Percentiles rank a stretch among this genome's conserved stretches.
Evolutionary conservation across 2,797 vertebrate species (phyloP).

Genomic region (Argyrosomus regius): DNA sequence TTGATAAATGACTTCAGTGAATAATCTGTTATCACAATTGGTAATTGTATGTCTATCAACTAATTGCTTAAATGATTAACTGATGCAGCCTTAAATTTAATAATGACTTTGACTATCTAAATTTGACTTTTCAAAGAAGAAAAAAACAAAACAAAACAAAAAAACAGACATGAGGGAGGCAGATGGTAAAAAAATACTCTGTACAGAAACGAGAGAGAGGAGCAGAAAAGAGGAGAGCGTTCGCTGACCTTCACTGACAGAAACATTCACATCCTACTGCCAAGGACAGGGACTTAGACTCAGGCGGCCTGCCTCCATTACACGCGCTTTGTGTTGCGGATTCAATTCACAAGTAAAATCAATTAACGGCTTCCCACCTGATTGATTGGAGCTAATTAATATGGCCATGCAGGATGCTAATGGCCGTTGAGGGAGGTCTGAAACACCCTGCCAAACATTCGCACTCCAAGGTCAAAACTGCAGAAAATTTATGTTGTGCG

Average conservation of each 20-base stretch:
- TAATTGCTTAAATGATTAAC: conserved; percentile 4
- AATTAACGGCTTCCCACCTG: conserved; percentile 71
- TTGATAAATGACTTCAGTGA: conserved; percentile 8
- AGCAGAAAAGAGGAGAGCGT: conserved; percentile 24
- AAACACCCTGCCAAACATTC: conserved; percentile 53
- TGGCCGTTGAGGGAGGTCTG: conserved; percentile 60
- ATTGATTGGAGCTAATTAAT: conserved; percentile 80
- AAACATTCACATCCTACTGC: conserved; percentile 39
- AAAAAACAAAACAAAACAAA: not conserved
- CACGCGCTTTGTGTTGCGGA: conserved; percentile 47
- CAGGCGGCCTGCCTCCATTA: conserved; percentile 29
- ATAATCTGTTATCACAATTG: conserved; percentile 1
- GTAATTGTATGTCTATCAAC: not conserved
- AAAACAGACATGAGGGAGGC: not conserved
- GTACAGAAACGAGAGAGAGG: not conserved
- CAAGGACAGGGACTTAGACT: conserved; percentile 50
- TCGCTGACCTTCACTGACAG: conserved; percentile 61
- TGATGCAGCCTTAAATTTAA: not conserved
- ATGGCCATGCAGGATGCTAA: conserved; percentile 64
- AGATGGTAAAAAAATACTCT: not conserved
- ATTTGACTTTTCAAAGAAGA: not conserved
- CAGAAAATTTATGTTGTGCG: conserved; percentile 53
- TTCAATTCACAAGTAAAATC: conserved; percentile 73
- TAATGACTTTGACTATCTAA: not conserved
- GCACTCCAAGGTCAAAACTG: conserved; percentile 71